phyloP scores from a whole-genome alignment of 2,797 vertebrate genomes.

The Hydrolagus colliei region DNA sequence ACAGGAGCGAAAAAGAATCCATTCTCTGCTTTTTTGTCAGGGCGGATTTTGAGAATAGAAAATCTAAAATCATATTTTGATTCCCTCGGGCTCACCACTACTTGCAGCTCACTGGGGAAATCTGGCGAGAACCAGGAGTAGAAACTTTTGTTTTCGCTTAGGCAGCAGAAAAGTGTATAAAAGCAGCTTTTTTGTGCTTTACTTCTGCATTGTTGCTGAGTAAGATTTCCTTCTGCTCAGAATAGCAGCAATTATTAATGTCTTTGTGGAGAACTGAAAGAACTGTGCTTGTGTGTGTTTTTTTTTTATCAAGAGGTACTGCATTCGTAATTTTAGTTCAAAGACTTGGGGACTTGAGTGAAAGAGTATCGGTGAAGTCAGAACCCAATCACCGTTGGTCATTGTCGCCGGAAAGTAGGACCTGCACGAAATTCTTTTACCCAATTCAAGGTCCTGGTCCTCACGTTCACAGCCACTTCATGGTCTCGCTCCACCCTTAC shows the following conservation, averaged over 20 bases:
- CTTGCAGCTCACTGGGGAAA: neutral
- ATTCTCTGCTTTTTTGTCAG: neutral
- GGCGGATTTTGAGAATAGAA: neutral
- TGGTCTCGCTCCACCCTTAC: no score
- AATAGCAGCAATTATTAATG: conserved; percentile 25
- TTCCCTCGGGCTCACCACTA: neutral
- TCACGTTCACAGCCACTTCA: no score
- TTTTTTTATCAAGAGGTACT: neutral
- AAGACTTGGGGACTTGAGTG: conserved; percentile 10
- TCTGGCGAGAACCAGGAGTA: neutral
- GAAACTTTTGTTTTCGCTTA: neutral
- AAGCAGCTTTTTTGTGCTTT: neutral
- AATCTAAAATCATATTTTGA: neutral
- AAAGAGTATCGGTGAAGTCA: neutral
- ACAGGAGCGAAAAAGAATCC: no score
- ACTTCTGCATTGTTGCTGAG: neutral
- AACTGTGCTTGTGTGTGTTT: neutral
- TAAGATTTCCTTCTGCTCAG: neutral
- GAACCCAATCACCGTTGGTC: neutral
- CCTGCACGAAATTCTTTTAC: no score
- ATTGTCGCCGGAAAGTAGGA: neutral
- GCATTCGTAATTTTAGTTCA: neutral
- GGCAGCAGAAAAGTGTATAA: neutral
- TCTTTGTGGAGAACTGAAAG: neutral
- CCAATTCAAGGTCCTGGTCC: no score